Evolutionary conservation across 2,113 vertebrate species (phyloP), one percentile per base, ranked within the genome.

Genomic region (Myotis brandtii): DNA sequence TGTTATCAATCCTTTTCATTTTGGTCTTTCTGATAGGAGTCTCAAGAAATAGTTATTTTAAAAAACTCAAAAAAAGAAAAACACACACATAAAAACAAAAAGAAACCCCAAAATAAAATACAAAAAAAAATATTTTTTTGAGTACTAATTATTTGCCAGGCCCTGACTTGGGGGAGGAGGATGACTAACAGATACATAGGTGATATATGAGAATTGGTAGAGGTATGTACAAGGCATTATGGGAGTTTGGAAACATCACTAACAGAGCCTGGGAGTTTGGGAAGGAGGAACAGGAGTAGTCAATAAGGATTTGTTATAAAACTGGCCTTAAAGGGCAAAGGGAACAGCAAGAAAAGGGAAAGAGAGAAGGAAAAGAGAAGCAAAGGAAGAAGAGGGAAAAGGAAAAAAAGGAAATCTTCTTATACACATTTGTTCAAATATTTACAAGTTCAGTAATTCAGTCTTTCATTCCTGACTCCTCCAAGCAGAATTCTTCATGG

Each of bases 11-110:
- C 4, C 13, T 79, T 96, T 30, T 89, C 30, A 75, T 73, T 87
- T 30, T n/a, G 81, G 37, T 20, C 73, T n/a, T 82, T 92, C 69
- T 40, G 27, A 40, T 86, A 46, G 12, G n/a, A 20, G 34, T 32
- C 4, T 94, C 32, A 93, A 80, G 50, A 92, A 89, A 67, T 20
- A 86, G 85, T 66, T 84, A 70, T 32, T 62, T 62, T 81, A 17
- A 72, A 70, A 48, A 30, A 46, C 12, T 30, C 73, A 48, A 48
- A 76, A 48, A 30, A 30, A 69, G n/a, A 69, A 75, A 48, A 30
- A 30, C 9, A 46, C 27, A 37, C 1, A n/a, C 23, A 46, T 46
- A 43, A 73, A 73, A 73, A 73, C 12, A 46, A 73, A 75, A 46
- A 30, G 25, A 73, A 27, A 72, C 67, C 56, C 56, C 21, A 25